A percentile compares a stretch with the other conserved stretches of the same genome.
These are phyloP conservation scores for Zaprionus gabonicus DNA, from an alignment of 1,140 invertebrate genomes.

Conservation along the genomic window DNA sequence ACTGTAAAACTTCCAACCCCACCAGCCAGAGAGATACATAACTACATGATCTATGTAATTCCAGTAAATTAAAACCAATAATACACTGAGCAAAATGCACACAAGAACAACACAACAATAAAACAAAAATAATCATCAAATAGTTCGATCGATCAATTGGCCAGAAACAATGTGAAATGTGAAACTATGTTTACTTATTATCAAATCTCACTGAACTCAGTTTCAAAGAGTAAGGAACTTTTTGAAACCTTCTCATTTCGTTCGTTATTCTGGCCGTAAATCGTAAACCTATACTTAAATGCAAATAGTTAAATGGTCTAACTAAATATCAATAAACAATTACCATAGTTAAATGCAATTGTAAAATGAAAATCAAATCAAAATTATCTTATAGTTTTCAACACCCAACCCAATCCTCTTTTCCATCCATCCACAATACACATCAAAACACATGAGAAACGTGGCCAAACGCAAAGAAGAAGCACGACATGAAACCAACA, in stretches of 20 bases:
- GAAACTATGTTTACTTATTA: neutral
- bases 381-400: conserved; percentile 65
- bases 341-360: conserved; percentile 72
- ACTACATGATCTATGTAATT: conserved; percentile 44
- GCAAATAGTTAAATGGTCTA: conserved; percentile 69
- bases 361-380: conserved; percentile 67
- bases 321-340: conserved; percentile 59
- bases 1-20: conserved; percentile 71
- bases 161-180: neutral
- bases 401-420: neutral
- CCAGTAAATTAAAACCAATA: conserved; percentile 45
- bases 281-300: conserved; percentile 39
- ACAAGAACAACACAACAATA: neutral
- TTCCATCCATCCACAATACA: conserved; percentile 1
- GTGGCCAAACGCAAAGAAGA: conserved; percentile 33
- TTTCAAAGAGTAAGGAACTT: neutral
- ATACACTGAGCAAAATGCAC: conserved; percentile 5
- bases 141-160: conserved; percentile 8
- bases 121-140: conserved; percentile 3
- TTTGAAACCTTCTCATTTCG: neutral
- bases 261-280: conserved; percentile 29
- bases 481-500: neutral
- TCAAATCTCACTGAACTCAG: neutral
- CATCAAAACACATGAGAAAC: conserved; percentile 19
- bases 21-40: conserved; percentile 62